Evolutionary conservation across 2,888 invertebrate species (phyloP).

Genomic region (Girardia tigrina): DNA sequence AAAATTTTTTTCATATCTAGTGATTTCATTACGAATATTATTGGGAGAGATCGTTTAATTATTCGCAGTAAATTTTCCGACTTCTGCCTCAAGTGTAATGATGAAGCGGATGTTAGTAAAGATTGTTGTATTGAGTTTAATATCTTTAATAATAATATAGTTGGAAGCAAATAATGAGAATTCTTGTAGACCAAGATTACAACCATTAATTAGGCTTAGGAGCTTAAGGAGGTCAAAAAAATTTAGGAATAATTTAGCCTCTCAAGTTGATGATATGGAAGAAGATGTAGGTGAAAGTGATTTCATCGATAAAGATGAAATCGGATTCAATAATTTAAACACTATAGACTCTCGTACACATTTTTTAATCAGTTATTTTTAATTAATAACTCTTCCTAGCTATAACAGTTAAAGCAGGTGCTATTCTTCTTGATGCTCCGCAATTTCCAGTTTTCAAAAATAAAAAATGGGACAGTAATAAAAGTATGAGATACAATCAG

Average conservation of each 20-base stretch:
- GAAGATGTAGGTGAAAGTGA: background rate
- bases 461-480: conserved; percentile 47
- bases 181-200: background rate
- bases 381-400: background rate
- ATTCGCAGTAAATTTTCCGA: background rate
- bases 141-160: background rate
- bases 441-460: conserved; percentile 47
- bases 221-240: background rate
- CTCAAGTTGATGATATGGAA: background rate
- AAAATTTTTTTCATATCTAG: too few relatives aligned
- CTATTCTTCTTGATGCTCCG: conserved; percentile 47
- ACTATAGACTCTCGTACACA: background rate
- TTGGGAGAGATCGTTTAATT: background rate
- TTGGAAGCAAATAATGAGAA: background rate
- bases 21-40: background rate
- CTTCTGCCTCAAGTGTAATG: background rate
- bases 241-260: background rate
- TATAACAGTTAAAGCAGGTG: conserved; percentile 47
- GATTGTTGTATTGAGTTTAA: too few relatives aligned
- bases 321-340: background rate
- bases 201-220: background rate
- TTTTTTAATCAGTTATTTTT: background rate
- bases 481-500: conserved; percentile 49
- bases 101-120: background rate
- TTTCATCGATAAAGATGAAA: background rate